Evolutionary conservation across 2,113 vertebrate genomes (phyloP).

Genomic region (Sclerurus mexicanus): DNA sequence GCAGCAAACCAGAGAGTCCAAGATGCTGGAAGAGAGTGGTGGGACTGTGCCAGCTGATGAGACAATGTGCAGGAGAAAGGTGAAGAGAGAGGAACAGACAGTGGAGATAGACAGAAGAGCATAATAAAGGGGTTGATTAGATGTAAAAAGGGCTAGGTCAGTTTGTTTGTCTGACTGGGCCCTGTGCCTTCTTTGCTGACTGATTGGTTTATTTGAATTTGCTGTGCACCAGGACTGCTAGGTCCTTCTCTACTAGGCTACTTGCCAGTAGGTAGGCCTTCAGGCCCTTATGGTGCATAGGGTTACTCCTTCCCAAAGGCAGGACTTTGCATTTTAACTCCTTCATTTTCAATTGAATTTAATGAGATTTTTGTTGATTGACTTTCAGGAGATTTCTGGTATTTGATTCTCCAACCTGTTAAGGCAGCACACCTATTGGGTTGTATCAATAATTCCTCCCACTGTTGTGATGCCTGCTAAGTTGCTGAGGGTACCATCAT

Average conservation of each 20-base stretch:
- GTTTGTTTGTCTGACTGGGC: neutral
- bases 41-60: neutral
- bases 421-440: neutral
- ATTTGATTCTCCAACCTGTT: neutral
- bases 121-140: neutral
- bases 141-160: neutral
- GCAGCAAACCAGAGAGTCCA: neutral
- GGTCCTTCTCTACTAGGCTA: neutral
- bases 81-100: neutral
- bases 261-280: neutral
- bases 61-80: neutral
- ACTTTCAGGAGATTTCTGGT: neutral
- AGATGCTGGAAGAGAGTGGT: neutral
- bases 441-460: neutral
- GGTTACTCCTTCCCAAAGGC: neutral
- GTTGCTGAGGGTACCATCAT: neutral
- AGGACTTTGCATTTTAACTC: neutral
- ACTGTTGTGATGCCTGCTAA: neutral
- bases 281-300: neutral
- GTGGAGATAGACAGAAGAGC: neutral
- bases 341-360: neutral
- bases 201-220: neutral
- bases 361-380: neutral
- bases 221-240: neutral
- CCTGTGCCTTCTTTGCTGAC: neutral